phyloP scores from a whole-genome alignment of 2,797 vertebrate species.

The Amblyraja radiata region DNA sequence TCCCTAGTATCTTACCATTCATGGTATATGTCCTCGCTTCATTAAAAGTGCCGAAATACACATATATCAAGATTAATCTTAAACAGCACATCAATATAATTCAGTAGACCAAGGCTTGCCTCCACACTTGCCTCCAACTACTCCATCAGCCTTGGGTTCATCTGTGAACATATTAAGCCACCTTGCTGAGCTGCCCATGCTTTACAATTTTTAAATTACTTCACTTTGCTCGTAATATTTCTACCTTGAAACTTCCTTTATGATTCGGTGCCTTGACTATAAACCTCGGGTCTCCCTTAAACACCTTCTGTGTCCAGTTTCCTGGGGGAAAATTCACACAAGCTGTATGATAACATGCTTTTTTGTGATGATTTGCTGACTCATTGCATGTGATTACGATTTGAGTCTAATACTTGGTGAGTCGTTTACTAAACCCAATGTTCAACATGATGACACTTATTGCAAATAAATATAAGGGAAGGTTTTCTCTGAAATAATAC shows the following conservation, averaged over 20 bases:
- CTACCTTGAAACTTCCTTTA: neutral
- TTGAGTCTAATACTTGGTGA: neutral
- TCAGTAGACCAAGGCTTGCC: no score
- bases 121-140: no score
- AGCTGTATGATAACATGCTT: neutral
- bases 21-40: no score
- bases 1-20: no score
- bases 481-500: neutral
- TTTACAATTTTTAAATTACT: neutral
- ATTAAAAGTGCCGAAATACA: no score
- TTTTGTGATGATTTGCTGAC: neutral
- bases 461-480: neutral
- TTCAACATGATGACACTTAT: neutral
- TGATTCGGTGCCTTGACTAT: neutral
- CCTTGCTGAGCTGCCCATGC: neutral
- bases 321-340: neutral
- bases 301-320: neutral
- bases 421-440: conserved; percentile 1
- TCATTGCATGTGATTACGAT: neutral
- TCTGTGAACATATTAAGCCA: no score
- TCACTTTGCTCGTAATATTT: neutral
- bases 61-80: no score
- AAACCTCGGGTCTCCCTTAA: neutral
- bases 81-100: no score
- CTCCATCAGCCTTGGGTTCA: no score